Percentiles rank a stretch among this genome's conserved stretches.
These are phyloP conservation scores for Horisme vitalbata DNA, from an alignment of 2,888 invertebrate species.

Conservation along the genomic window DNA sequence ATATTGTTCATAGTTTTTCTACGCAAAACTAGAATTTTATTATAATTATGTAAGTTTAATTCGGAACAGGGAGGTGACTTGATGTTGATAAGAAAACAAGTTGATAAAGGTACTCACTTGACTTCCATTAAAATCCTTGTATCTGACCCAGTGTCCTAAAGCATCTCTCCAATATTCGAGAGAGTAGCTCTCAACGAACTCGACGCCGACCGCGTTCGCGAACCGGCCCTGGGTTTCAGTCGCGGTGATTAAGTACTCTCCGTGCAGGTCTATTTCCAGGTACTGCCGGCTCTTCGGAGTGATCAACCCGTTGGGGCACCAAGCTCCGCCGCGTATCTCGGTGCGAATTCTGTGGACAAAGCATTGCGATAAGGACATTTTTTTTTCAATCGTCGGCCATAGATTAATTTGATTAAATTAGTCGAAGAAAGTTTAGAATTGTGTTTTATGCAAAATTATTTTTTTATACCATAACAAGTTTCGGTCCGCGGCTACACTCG, in stretches of 20 bases:
- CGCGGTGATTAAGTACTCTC: constrained; percentile 90
- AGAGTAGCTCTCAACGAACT: constrained; percentile 92
- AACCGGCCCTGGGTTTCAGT: constrained; percentile 96
- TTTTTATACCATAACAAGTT: no score
- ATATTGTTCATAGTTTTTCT: no score
- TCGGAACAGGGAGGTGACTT: no score
- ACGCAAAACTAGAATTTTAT: no score
- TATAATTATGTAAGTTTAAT: no score
- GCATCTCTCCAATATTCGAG: constrained; percentile 91
- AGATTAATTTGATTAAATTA: no score
- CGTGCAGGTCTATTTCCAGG: constrained; percentile 90
- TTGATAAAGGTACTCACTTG: constrained; percentile 83
- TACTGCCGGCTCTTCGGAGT: constrained; percentile 90
- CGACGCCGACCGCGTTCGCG: constrained; percentile 95
- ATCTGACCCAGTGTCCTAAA: constrained; percentile 88
- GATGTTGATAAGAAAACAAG: no score
- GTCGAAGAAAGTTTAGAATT: no score
- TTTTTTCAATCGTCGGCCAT: no score
- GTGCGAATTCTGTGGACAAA: constrained; percentile 87
- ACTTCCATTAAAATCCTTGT: constrained; percentile 89
- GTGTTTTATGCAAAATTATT: no score
- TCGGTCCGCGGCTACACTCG: no score
- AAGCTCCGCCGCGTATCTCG: constrained; percentile 94
- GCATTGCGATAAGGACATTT: no score
- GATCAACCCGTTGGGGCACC: constrained; percentile 94